phyloP scores from a whole-genome alignment of 2,888 invertebrate species.

The Beris morrisii region DNA sequence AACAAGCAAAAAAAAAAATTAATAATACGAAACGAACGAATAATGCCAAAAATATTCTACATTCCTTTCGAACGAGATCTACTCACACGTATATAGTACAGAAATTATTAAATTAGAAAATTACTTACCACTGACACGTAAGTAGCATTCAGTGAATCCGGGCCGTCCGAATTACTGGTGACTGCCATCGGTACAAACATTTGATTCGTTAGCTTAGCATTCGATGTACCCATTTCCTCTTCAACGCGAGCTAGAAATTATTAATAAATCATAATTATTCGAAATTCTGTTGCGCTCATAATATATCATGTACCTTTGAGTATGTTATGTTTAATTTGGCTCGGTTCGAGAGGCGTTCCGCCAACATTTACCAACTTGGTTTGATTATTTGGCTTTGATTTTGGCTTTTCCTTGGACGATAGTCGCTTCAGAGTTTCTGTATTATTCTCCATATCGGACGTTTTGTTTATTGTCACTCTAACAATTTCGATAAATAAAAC shows the following conservation, averaged over 20 bases:
- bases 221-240: slow-evolving; percentile 63
- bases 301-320: slow-evolving; percentile 70
- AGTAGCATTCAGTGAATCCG: slow-evolving; percentile 63
- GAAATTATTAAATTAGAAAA: slow-evolving; percentile 18
- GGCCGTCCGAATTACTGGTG: slow-evolving; percentile 50
- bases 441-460: slow-evolving; percentile 60
- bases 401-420: slow-evolving; percentile 61
- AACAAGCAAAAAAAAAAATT: slow-evolving; percentile 35
- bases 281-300: slow-evolving; percentile 48
- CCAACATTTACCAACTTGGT: slow-evolving; percentile 66
- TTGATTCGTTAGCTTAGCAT: slow-evolving; percentile 62
- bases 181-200: slow-evolving; percentile 61
- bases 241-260: slow-evolving; percentile 63
- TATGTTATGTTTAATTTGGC: slow-evolving; percentile 92
- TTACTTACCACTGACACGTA: slow-evolving; percentile 75
- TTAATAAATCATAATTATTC: slow-evolving; percentile 54
- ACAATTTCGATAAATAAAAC: background rate
- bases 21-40: slow-evolving; percentile 33
- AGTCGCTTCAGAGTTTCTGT: slow-evolving; percentile 68
- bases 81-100: no score
- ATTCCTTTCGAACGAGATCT: no score
- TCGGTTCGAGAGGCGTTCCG: slow-evolving; percentile 76
- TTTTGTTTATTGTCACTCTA: slow-evolving; percentile 57
- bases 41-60: background rate
- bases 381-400: slow-evolving; percentile 65